phyloP scores from a whole-genome alignment of 2,113 vertebrate genomes.

The Pluvialis apricaria region DNA sequence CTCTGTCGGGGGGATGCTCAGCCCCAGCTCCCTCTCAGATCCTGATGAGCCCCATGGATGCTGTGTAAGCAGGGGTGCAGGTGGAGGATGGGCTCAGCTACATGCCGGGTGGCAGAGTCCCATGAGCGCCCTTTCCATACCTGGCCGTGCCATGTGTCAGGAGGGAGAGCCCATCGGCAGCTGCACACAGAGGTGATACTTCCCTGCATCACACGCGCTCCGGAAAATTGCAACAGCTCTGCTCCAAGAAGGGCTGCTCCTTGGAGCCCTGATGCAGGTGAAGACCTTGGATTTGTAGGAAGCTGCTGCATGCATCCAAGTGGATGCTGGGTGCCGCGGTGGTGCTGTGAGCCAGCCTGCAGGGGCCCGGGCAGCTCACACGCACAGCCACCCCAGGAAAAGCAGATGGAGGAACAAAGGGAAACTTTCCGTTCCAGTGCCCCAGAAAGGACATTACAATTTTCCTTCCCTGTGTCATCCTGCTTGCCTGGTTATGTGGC shows the following conservation, averaged over 20 bases:
- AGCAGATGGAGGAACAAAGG: neutral
- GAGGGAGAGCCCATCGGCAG: neutral
- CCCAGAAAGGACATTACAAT: constrained; percentile 14
- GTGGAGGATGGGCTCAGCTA: neutral
- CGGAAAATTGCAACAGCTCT: neutral
- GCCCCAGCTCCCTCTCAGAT: neutral
- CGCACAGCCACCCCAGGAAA: neutral
- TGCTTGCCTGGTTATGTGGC: constrained; percentile 43
- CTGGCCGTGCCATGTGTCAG: fast-evolving
- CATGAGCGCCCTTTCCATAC: neutral
- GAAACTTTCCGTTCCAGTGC: constrained; percentile 24
- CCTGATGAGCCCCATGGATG: neutral
- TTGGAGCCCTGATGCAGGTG: neutral
- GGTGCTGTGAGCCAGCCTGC: neutral
- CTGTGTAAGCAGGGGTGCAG: neutral
- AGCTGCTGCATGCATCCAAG: neutral
- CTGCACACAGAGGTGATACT: fast-evolving
- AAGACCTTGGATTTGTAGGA: neutral
- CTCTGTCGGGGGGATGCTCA: neutral
- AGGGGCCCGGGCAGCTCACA: fast-evolving
- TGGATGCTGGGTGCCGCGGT: neutral
- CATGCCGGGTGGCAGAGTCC: fast-evolving
- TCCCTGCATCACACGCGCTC: fast-evolving
- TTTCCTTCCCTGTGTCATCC: constrained; percentile 14
- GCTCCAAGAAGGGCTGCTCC: neutral